Evolutionary conservation across 1,140 invertebrate genomes (phyloP).

Genomic region (Drosophila bifasciata): DNA sequence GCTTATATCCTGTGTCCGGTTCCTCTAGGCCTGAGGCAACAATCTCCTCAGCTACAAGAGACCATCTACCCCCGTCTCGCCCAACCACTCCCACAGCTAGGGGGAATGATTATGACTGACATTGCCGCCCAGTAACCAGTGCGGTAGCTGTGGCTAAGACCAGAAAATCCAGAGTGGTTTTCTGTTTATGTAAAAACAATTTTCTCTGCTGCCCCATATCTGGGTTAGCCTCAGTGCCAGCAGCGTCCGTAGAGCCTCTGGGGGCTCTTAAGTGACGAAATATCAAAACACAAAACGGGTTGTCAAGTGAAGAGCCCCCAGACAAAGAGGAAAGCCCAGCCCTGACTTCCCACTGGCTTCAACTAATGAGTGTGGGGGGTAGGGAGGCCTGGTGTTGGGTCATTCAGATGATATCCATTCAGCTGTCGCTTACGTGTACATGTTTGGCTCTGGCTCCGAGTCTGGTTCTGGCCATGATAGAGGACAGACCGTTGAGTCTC

Average conservation of each 20-base stretch:
- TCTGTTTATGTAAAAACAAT: conserved; percentile 51
- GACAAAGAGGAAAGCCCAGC: conserved; percentile 35
- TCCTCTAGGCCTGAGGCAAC: conserved; percentile 28
- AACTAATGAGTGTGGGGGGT: conserved; percentile 65
- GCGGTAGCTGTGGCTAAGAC: too few species aligned
- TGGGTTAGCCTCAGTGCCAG: too few species aligned
- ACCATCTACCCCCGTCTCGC: background rate
- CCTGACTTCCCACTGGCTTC: too few species aligned
- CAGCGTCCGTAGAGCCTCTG: background rate
- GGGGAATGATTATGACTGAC: conserved; percentile 46
- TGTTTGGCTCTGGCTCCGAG: conserved; percentile 3
- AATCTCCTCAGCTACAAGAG: too few species aligned
- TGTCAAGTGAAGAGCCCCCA: conserved; percentile 25
- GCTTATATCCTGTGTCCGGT: conserved; percentile 31
- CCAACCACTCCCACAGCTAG: conserved; percentile 2
- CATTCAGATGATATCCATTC: conserved; percentile 64
- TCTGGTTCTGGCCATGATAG: conserved; percentile 54
- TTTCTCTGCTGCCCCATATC: conserved; percentile 13
- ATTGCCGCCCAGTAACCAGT: too few species aligned
- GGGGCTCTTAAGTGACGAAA: conserved; percentile 43
- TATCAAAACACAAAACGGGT: conserved; percentile 41
- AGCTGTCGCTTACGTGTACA: conserved; percentile 55
- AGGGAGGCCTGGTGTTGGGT: conserved; percentile 39
- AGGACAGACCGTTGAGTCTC: conserved; percentile 17
- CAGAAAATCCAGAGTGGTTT: too few species aligned